Conservation (phyloP, 2,113 vertebrate genomes). For the Acanthisitta chloris region DNA sequence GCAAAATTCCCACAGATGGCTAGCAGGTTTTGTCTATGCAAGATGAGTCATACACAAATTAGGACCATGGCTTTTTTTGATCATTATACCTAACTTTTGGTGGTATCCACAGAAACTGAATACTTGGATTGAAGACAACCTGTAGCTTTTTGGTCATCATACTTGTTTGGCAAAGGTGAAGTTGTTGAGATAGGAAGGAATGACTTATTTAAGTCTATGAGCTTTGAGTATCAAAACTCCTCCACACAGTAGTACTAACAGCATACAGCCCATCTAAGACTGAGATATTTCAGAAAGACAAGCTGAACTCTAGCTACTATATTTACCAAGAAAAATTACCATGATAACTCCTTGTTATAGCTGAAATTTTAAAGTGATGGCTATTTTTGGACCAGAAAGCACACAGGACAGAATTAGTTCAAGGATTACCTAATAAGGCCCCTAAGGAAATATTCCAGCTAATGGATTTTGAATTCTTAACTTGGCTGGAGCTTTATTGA, state of each 20-base stretch:
- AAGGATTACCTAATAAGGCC: conserved; percentile 42
- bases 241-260: not conserved
- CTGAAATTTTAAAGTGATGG: not conserved
- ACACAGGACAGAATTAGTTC: conserved; percentile 23
- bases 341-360: not conserved
- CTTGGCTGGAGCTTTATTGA: conserved; percentile 15
- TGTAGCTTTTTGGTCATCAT: not conserved
- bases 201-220: not conserved
- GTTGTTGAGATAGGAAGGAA: not conserved
- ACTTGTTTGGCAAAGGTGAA: not conserved
- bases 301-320: not conserved
- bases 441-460: conserved; percentile 48
- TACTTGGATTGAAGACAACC: not conserved
- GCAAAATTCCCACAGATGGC: conserved; percentile 13
- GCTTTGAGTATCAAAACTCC: not conserved
- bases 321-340: not conserved
- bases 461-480: conserved; percentile 55
- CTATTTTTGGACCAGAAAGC: conserved; percentile 33
- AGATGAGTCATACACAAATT: not conserved
- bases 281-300: not conserved
- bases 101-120: not conserved
- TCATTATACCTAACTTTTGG: not conserved
- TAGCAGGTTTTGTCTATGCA: not conserved
- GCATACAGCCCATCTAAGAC: not conserved
- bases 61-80: not conserved